These are phyloP conservation scores for Ferrisia virgata DNA, from an alignment of 2,888 invertebrate species.

Conservation along the genomic window DNA sequence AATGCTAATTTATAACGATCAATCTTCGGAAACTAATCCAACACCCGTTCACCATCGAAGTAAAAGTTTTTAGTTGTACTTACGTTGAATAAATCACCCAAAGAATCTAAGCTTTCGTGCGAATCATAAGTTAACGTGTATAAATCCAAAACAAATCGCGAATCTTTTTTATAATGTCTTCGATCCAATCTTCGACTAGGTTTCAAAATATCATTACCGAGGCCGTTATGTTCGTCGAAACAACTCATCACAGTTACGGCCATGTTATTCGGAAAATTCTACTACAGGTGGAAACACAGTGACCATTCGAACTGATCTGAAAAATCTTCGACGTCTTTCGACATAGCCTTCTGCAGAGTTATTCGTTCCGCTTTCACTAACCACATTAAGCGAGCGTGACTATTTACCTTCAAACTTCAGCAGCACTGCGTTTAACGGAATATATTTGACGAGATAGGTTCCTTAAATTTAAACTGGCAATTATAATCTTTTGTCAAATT, in stretches of 20 bases:
- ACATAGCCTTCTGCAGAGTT: background rate
- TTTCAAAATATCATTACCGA: background rate
- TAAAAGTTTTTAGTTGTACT: background rate
- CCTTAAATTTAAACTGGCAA: background rate
- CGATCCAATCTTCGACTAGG: constrained; percentile 51
- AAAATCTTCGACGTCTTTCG: constrained; percentile 1
- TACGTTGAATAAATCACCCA: constrained; percentile 57
- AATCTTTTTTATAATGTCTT: constrained; percentile 84
- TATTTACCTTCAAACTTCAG: constrained; percentile 12
- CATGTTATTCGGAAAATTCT: background rate
- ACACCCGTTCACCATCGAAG: constrained; percentile 53
- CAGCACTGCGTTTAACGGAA: background rate
- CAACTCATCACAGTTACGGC: background rate
- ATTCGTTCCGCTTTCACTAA: constrained; percentile 40
- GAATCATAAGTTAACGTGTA: constrained; percentile 83
- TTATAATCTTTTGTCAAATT: background rate
- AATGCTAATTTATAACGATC: background rate
- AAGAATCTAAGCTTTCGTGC: constrained; percentile 71
- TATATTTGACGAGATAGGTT: background rate
- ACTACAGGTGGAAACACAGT: background rate
- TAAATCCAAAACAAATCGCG: constrained; percentile 75
- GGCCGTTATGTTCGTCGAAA: background rate
- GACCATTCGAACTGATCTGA: background rate
- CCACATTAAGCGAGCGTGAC: constrained; percentile 18
- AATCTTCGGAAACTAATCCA: constrained; percentile 10